Percentiles rank a stretch among this genome's conserved stretches.
Evolutionary conservation across 1,140 invertebrate genomes (phyloP).

Genomic region (Planococcus citri): DNA sequence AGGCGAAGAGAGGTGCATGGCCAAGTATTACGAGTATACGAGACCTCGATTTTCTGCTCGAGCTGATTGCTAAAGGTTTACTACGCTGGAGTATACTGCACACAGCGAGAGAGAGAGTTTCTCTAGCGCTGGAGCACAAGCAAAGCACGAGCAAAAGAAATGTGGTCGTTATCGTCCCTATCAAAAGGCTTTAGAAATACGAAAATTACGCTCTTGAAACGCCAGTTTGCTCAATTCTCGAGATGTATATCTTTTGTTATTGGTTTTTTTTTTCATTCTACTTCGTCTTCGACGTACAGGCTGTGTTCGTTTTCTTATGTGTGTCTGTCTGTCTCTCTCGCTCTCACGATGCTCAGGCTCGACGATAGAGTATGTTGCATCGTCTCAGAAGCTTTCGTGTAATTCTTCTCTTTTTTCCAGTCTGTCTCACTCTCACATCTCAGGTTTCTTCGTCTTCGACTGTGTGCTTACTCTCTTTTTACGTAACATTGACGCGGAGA

Average conservation of each 20-base stretch:
- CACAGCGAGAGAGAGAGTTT: too few relatives aligned
- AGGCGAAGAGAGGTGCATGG: background rate
- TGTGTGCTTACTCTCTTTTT: too few relatives aligned
- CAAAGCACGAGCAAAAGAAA: slow-evolving; percentile 1
- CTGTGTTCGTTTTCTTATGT: too few relatives aligned
- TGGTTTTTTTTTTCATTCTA: slow-evolving; percentile 18
- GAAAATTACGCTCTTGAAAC: slow-evolving; percentile 18
- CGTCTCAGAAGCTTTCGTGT: too few relatives aligned
- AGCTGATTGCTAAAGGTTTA: slow-evolving; percentile 16
- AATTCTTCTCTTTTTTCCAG: too few relatives aligned
- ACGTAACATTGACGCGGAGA: too few relatives aligned
- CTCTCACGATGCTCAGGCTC: too few relatives aligned
- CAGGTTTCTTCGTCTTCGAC: too few relatives aligned
- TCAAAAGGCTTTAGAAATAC: slow-evolving; percentile 19
- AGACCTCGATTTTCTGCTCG: slow-evolving; percentile 17
- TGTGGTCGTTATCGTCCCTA: slow-evolving; percentile 17
- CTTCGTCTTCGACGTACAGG: background rate
- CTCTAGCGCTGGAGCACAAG: too few relatives aligned
- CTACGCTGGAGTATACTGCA: background rate
- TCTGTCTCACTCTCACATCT: too few relatives aligned
- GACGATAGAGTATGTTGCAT: too few relatives aligned
- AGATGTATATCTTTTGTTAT: slow-evolving; percentile 20
- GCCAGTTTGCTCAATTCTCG: slow-evolving; percentile 11
- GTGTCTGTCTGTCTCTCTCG: too few relatives aligned
- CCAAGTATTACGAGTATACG: slow-evolving; percentile 9